Percentiles rank a stretch among this genome's conserved stretches.
These are phyloP conservation scores for Seison nebaliae DNA, from an alignment of 1,140 invertebrate genomes.

Conservation along the genomic window DNA sequence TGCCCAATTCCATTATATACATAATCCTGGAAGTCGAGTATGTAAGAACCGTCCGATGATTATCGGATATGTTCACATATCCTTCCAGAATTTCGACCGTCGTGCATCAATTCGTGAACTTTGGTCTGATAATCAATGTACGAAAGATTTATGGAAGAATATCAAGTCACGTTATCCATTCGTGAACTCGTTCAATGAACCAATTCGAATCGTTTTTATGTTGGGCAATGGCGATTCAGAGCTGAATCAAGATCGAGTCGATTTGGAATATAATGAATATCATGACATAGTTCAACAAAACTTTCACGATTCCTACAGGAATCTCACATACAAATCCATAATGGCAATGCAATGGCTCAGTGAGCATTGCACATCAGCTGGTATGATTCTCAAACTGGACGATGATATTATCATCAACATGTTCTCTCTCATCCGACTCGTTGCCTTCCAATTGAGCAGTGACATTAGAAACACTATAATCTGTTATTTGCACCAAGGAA, in stretches of 20 bases:
- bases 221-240: constrained; percentile 14
- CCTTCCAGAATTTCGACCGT: constrained; percentile 14
- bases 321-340: constrained; percentile 57
- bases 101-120: constrained; percentile 15
- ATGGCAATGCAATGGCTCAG: constrained; percentile 52
- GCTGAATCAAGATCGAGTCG: constrained; percentile 28
- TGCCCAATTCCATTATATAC: too few relatives aligned
- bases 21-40: too few relatives aligned
- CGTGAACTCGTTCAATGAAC: constrained; percentile 6
- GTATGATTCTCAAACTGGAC: constrained; percentile 54
- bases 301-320: constrained; percentile 50
- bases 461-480: constrained; percentile 16
- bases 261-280: constrained; percentile 35
- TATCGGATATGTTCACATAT: constrained; percentile 14
- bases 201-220: constrained; percentile 16
- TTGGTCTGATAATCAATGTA: constrained; percentile 11
- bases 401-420: constrained; percentile 15
- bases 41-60: too few relatives aligned
- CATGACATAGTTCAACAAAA: constrained; percentile 16
- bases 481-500: constrained; percentile 21
- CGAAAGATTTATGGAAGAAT: too few relatives aligned
- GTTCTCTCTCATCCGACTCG: constrained; percentile 7
- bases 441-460: too few relatives aligned
- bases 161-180: too few relatives aligned
- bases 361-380: constrained; percentile 34